Conservation (phyloP, 2,113 vertebrate species). For the Vulpes vulpes region DNA sequence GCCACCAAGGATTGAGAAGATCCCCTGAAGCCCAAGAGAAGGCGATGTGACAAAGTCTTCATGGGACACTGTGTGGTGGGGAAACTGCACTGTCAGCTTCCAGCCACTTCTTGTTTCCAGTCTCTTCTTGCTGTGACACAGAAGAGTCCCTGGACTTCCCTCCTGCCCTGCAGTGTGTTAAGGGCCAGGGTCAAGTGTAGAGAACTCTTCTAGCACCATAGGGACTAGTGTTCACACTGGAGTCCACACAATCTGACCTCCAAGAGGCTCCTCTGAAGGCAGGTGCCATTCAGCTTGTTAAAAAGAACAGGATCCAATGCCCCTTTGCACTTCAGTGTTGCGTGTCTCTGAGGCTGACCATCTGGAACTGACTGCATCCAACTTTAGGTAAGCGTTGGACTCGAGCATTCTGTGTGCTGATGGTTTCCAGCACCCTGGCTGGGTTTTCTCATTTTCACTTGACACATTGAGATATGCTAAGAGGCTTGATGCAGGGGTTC, state of each 20-base stretch:
- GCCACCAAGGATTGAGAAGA: neutral
- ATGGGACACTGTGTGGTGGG: neutral
- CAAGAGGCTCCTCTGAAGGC: neutral
- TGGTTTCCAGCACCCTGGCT: neutral
- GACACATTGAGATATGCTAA: neutral
- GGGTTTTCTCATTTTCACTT: neutral
- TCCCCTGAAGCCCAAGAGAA: neutral
- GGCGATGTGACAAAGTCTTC: neutral
- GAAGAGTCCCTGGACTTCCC: neutral
- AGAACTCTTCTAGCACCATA: too few species aligned
- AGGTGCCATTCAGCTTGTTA: neutral
- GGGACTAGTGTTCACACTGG: neutral
- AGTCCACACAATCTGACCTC: neutral
- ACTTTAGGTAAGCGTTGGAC: neutral
- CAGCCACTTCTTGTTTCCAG: neutral
- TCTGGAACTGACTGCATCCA: neutral
- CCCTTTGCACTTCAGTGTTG: neutral
- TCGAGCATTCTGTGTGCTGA: neutral
- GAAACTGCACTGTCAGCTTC: neutral
- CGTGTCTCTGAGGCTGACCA: neutral
- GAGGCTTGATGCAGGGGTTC: neutral
- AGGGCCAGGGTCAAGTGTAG: neutral
- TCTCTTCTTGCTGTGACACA: neutral
- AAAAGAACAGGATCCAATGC: neutral
- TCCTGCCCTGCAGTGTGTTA: neutral